Conservation (phyloP, 2,113 vertebrate species). For the Oncorhynchus kisutch region DNA sequence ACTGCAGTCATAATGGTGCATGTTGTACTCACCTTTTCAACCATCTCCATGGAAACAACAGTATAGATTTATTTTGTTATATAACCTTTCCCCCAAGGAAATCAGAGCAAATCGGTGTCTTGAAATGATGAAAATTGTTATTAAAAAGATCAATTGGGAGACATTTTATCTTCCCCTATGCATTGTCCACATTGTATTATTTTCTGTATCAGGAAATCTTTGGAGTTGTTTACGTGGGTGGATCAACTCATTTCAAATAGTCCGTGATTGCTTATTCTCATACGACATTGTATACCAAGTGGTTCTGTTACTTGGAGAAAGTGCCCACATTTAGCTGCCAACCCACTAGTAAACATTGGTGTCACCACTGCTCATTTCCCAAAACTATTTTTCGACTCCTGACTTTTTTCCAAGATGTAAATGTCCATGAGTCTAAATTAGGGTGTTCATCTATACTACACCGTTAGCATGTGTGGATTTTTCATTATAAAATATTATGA, state of each 20-base stretch:
- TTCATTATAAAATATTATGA: not conserved
- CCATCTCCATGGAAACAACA: slow-evolving; percentile 47
- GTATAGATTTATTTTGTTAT: slow-evolving; percentile 75
- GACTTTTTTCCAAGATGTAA: not conserved
- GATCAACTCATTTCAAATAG: slow-evolving; percentile 67
- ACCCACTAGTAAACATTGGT: slow-evolving; percentile 36
- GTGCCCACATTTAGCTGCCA: slow-evolving; percentile 2
- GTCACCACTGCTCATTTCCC: not conserved
- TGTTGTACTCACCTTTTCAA: slow-evolving; percentile 29
- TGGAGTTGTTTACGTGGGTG: slow-evolving; percentile 68
- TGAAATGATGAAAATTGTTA: slow-evolving; percentile 52
- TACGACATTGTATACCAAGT: slow-evolving; percentile 38
- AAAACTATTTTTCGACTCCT: no score
- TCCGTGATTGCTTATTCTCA: slow-evolving; percentile 56
- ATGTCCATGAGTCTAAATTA: slow-evolving; percentile 1
- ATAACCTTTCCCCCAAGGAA: slow-evolving; percentile 56
- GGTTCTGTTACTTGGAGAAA: slow-evolving; percentile 27
- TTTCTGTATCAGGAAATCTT: slow-evolving; percentile 82
- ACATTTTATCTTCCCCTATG: slow-evolving; percentile 43
- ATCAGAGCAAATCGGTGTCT: slow-evolving; percentile 58
- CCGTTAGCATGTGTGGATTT: not conserved
- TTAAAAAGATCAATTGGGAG: slow-evolving; percentile 51
- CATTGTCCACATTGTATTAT: slow-evolving; percentile 71
- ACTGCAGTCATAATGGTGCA: slow-evolving; percentile 17
- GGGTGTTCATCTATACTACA: not conserved